Percentiles rank a stretch among this genome's conserved stretches.
Evolutionary conservation across 2,888 invertebrate species (phyloP).

Genomic region (Brassicogethes aeneus): DNA sequence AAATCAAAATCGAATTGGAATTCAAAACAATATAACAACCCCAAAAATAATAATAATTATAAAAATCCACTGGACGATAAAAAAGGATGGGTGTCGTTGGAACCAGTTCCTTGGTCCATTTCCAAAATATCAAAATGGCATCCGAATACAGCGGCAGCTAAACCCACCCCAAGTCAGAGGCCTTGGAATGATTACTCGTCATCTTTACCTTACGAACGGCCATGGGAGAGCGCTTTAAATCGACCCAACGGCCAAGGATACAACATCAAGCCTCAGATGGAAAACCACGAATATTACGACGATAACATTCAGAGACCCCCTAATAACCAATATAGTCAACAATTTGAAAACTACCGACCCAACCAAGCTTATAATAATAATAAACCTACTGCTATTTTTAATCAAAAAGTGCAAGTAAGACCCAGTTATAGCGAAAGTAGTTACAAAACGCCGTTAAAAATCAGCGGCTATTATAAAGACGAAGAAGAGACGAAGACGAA

Average conservation of each 20-base stretch:
- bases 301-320: constrained; percentile 26
- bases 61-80: constrained; percentile 58
- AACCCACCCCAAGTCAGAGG: constrained; percentile 29
- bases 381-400: constrained; percentile 15
- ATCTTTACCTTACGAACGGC: constrained; percentile 29
- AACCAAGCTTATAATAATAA: too few relatives aligned
- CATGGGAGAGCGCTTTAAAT: constrained; percentile 26
- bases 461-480: constrained; percentile 7
- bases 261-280: constrained; percentile 12
- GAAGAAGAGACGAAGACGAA: constrained; percentile 13
- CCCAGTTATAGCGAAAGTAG: neutral
- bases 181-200: constrained; percentile 25
- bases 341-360: constrained; percentile 3
- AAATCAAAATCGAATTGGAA: constrained; percentile 48
- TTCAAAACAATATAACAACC: constrained; percentile 26
- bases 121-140: constrained; percentile 77
- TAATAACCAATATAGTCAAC: neutral
- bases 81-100: constrained; percentile 69
- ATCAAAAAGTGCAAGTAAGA: constrained; percentile 27
- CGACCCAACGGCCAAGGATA: constrained; percentile 18
- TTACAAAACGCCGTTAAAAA: constrained; percentile 5
- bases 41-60: constrained; percentile 37
- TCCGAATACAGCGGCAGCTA: constrained; percentile 40
- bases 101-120: constrained; percentile 70
- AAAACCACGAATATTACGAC: constrained; percentile 25